phyloP scores from a whole-genome alignment of 2,113 vertebrate species.

The Sphaerodactylus townsendi region DNA sequence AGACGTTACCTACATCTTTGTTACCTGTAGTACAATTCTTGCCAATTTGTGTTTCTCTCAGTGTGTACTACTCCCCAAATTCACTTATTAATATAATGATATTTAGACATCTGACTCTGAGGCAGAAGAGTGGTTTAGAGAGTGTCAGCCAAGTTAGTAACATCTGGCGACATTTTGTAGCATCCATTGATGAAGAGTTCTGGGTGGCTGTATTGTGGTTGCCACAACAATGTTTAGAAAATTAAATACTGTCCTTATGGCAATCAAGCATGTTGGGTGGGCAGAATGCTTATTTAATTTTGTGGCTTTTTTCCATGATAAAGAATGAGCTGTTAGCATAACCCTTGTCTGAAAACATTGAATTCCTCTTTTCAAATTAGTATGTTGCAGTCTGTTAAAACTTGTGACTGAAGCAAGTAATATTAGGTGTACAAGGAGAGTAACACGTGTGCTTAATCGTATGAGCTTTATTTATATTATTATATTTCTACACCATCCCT shows the following conservation, averaged over 20 bases:
- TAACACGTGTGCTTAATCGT: not conserved
- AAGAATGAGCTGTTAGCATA: not conserved
- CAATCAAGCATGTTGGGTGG: conserved; percentile 10
- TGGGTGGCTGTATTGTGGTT: conserved; percentile 7
- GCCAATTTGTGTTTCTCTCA: too few relatives aligned
- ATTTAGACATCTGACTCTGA: too few relatives aligned
- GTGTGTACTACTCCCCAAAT: too few relatives aligned
- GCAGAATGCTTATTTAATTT: not conserved
- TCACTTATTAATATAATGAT: too few relatives aligned
- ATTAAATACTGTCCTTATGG: conserved; percentile 19
- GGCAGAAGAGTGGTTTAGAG: not conserved
- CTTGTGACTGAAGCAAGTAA: not conserved
- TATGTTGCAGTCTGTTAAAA: not conserved
- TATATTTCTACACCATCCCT: too few relatives aligned
- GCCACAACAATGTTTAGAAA: not conserved
- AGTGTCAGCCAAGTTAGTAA: conserved; percentile 8
- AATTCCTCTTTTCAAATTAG: not conserved
- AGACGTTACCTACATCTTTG: too few relatives aligned
- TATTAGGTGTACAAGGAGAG: not conserved
- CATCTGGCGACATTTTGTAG: conserved; percentile 1
- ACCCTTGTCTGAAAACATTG: not conserved
- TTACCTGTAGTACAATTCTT: too few relatives aligned
- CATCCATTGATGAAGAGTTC: not conserved
- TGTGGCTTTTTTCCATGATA: not conserved
- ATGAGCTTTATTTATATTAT: not conserved